Base-by-base conservation (phyloP, 2,113 vertebrate species). In the Pygoscelis adeliae region DNA sequence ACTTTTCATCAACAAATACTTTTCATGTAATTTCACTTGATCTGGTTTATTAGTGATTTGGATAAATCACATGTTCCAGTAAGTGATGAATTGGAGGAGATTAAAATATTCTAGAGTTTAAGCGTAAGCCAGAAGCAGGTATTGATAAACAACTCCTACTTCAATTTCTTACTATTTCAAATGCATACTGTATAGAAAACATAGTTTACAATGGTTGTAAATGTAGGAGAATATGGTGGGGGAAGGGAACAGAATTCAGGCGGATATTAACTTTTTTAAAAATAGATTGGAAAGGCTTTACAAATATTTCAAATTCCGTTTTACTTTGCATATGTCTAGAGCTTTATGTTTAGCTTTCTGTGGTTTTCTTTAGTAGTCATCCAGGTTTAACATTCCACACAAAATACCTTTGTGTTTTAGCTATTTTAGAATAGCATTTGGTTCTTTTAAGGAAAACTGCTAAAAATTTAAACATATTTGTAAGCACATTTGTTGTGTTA, bases 1-100 rank as follows among this genome's bases (percentile, higher is more conserved):
- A 11, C 42, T 97, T 97, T 76, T 36, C 49, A 81, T 83, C 44
- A 93, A 42, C 71, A 90, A 69, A 96, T 79, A 70, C 56, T 84
- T 88, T 70, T 38, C 11, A 65, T 70, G 49, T 69, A 90, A 76
- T 82, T 95, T 92, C 29, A 58, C 29, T 78, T 56, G n/a, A 32
- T 93, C 69, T 73, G 47, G 2, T 83, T 92, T 82, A 21, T 93
- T 77, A 76, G 30, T 80, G 44, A 56, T 84, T 46, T 55, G 71
- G 36, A 70, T 88, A 18, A 93, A 76, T 66, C 59, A 27, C 49
- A 14, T 86, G 26, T 92, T n/a, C 34, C 62, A 22, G 23, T 71
- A 65, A 79, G n/a, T 71, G 50, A 76, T 53, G 83, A 56, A 65
- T 46, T 52, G 53, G 15, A 38, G 53, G 15, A 38, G 12, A 67